Evolutionary conservation across 2,888 invertebrate species (phyloP), one percentile per base, ranked within the genome.

Genomic region (Priapulus caudatus): DNA sequence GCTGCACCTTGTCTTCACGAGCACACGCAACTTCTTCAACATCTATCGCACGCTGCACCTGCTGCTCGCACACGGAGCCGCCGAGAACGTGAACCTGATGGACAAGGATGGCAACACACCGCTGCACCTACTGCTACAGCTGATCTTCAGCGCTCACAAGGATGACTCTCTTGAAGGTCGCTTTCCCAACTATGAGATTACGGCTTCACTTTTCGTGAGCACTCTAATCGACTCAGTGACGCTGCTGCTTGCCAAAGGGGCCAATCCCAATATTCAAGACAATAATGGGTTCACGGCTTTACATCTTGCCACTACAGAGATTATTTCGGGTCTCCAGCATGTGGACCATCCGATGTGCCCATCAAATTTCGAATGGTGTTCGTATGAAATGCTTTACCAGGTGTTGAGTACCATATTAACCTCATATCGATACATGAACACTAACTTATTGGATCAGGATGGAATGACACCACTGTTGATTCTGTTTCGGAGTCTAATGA

Each of bases 401-500:
- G 20, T 20, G 20, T 52, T 54, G 18, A 24, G 21, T 2, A 16
- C 24, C n/a, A 48, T 52, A n/a, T 46, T 52, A 5, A n/a, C 10
- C n/a, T n/a, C n/a, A n/a, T 33, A 33, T n/a, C 76, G 78, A 63
- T 78, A 81, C 67, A 77, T 81, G 72, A 64, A 77, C 70, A 81
- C 82, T 19, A 81, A 82, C 65, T 77, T 81, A 67, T 81, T 81
- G 19, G 82, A 82, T 3, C 72, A 82, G 20, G 82, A 82, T 68
- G 82, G 82, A 19, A 81, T 80, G 43, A 81, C 81, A 48, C 82
- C 84, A 10, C 77, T 84, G 52, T 82, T 83, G 79, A 81, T 84
- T 22, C 79, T 83, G 62, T 72, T 84, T 52, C 82, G 83, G 52
- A 82, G 83, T 45, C 71, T 84, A 23, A 81, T 84, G 53, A 83